Evolutionary conservation across 2,888 invertebrate genomes (phyloP), one percentile per base, ranked within the genome.

Genomic region (Caenorhabditis zanzibari): DNA sequence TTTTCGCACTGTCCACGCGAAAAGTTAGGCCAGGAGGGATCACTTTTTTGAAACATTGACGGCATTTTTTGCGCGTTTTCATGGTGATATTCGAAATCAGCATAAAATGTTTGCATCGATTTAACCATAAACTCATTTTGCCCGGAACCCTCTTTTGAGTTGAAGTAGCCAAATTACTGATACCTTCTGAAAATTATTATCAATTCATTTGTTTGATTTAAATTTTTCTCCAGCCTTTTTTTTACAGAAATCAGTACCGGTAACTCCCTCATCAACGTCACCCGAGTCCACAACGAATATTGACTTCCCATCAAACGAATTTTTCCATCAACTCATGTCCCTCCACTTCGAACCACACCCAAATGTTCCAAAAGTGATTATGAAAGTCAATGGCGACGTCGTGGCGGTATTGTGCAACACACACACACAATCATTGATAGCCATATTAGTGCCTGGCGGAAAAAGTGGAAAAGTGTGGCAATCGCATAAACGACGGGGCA

Each of bases 381-480:
- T 69, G 63, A 77, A 68, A 77, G 49, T 49, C 61, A 49, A 7
- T 64, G 66, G 19, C 63, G 66, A 14, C 63, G 77, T 52, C 69
- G 77, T 54, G 69, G 71, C 63, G 79, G 56, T 63, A 41, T 69
- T 47, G 47, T 19, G 47, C 47, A 47, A 47, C 47, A n/a, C 47
- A 47, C n/a, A n/a, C n/a, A n/a, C n/a, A n/a, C n/a, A n/a, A 41
- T 71, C 77, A 77, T 28, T 71, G 71, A 71, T 63, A 71, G 63
- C 63, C 71, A 77, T 79, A 79, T 77, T 71, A 79, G 71, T 69
- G n/a, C 71, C 79, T 26, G 77, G 28, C 76, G 63, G 47, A 38
- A 38, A n/a, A 38, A 38, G 38, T 38, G 38, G 14, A 54, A 54
- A 54, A 54, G 61, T 79, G 79, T 71, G 63, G 79, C 71, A 63